Base-by-base conservation (phyloP, 2,888 invertebrate genomes). In the Dorcus hopei region DNA sequence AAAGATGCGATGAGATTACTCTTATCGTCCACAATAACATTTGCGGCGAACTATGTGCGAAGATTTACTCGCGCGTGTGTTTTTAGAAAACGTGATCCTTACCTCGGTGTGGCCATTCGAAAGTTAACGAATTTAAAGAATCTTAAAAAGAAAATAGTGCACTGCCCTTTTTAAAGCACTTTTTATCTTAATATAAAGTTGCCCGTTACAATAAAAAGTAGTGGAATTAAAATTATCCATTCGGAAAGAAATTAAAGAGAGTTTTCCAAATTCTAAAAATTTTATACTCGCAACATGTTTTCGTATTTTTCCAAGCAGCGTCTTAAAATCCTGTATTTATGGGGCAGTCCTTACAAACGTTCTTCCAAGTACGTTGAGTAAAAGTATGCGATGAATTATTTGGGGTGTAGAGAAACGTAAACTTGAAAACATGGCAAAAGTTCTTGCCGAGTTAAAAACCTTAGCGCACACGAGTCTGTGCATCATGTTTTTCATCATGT, bases 401-500 rank as follows among this genome's bases (percentile, higher is more conserved):
- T 49, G 42, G 45, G 38, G n/a, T 48, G 42, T 45, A 45, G 54
- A 33, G 48, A 49, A 49, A 40, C 19, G 14, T 23, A 54, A 26
- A 23, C 42, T 8, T 14, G 2, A 45, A 48, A 49, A 49, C 33
- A 54, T 54, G 54, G 54, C 54, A 19, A 48, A 26, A 49, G 41
- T 54, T 41, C n/a, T 33, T 49, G 9, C 48, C 23, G 45, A 41
- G 42, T 54, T 41, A 48, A 39, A 54, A 41, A 47, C 47, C 26
- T 38, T 47, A 40, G 49, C 40, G 40, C 49, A 49, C 49, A 26
- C 39, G 47, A 48, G 11, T 54, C 49, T 54, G 38, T 48, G 19
- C 49, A 58, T 56, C 58, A 52, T 54, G 55, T 57, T 57, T 55
- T 52, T 33, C 26, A 33, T 33, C 26, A 33, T 33, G 26, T 33